Percentiles rank a stretch among this genome's conserved stretches.
phyloP scores from a whole-genome alignment of 1,140 invertebrate species.

The Zaprionus ghesquierei region DNA sequence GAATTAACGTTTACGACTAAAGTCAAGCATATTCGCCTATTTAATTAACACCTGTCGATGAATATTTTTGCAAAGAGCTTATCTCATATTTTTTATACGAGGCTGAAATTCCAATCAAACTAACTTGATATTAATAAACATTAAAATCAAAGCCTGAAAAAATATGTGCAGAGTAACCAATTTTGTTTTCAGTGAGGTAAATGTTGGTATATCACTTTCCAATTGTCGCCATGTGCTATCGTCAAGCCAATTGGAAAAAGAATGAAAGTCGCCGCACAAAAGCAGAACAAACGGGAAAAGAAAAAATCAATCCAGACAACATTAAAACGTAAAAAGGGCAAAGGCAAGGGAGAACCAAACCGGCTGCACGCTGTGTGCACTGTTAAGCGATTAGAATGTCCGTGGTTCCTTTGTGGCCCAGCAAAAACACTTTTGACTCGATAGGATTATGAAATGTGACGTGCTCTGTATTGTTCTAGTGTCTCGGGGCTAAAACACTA shows the following conservation, averaged over 20 bases:
- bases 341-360: conserved; percentile 1
- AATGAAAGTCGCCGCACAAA: conserved; percentile 47
- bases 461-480: neutral
- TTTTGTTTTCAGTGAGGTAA: conserved; percentile 44
- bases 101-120: conserved; percentile 7
- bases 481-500: conserved; percentile 5
- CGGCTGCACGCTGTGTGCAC: conserved; percentile 42
- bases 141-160: conserved; percentile 20
- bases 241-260: conserved; percentile 55
- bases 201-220: conserved; percentile 59
- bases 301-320: conserved; percentile 47
- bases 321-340: conserved; percentile 4
- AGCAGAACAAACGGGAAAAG: conserved; percentile 38
- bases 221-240: conserved; percentile 63
- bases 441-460: conserved; percentile 47
- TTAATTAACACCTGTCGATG: neutral
- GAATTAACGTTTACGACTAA: neutral
- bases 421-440: conserved; percentile 43
- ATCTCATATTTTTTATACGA: neutral
- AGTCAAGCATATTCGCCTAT: neutral
- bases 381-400: conserved; percentile 48
- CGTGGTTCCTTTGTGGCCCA: conserved; percentile 30
- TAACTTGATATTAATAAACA: conserved; percentile 9
- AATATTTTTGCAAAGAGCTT: neutral
- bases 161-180: conserved; percentile 45